Evolutionary conservation across 2,888 invertebrate species (phyloP).

Genomic region (Drosophila percnosoma): DNA sequence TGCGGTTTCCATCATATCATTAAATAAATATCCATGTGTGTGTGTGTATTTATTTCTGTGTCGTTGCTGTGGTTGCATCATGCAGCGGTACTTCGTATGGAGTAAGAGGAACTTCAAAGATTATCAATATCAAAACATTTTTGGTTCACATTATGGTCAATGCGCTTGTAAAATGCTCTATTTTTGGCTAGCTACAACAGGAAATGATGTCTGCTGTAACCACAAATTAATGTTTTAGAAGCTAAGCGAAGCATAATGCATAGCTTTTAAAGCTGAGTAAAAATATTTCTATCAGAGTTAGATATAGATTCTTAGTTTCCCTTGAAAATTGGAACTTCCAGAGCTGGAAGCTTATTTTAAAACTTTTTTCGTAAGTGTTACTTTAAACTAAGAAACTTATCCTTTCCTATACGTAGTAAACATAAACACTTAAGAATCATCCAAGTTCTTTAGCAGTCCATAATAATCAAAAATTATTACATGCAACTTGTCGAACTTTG

Average conservation of each 20-base stretch:
- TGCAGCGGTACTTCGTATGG: conserved; percentile 16
- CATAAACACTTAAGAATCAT: neutral
- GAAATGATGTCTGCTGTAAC: conserved; percentile 10
- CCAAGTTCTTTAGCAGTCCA: neutral
- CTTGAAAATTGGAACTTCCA: neutral
- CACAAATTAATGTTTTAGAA: conserved; percentile 8
- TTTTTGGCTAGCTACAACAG: conserved; percentile 5
- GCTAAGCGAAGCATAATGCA: neutral
- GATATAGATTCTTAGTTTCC: neutral
- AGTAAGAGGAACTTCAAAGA: conserved; percentile 13
- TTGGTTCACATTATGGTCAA: conserved; percentile 11
- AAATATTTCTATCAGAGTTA: neutral
- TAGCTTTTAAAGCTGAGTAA: neutral
- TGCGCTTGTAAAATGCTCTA: conserved; percentile 32
- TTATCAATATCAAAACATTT: conserved; percentile 25
- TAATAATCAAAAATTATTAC: conserved; percentile 4
- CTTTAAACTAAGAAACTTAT: neutral
- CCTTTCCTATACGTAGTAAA: neutral
- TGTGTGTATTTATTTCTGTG: neutral
- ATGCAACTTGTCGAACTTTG: conserved; percentile 8
- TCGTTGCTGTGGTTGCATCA: conserved; percentile 35
- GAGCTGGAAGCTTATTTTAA: neutral
- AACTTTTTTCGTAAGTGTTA: neutral
- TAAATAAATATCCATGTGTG: neutral
- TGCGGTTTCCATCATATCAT: conserved; percentile 31